Evolutionary conservation across 2,113 vertebrate genomes (phyloP).

Genomic region (Scomber scombrus): DNA sequence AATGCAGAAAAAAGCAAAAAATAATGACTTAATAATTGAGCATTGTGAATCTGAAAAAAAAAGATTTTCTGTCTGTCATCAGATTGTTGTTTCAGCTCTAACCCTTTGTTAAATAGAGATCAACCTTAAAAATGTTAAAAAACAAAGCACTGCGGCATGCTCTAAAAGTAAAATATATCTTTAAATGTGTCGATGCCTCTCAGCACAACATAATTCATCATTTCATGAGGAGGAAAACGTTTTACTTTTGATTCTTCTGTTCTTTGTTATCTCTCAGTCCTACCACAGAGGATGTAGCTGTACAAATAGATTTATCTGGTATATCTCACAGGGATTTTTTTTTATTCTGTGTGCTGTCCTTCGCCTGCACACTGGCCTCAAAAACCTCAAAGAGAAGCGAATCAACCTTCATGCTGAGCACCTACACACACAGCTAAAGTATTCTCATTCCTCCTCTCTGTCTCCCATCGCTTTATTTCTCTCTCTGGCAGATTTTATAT

Average conservation of each 20-base stretch:
- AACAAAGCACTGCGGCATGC: not conserved
- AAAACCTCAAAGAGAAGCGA: conserved; percentile 49
- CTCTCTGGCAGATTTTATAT: conserved; percentile 16
- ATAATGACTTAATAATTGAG: too few species aligned
- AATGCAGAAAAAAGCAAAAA: too few species aligned
- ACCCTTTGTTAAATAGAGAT: too few species aligned
- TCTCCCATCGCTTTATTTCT: not conserved
- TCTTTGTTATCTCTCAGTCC: not conserved
- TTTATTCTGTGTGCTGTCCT: conserved; percentile 56
- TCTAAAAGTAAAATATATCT: not conserved
- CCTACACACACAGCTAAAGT: conserved; percentile 52
- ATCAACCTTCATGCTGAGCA: conserved; percentile 57
- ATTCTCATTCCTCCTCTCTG: conserved; percentile 17
- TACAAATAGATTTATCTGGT: too few species aligned
- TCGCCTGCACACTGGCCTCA: conserved; percentile 54
- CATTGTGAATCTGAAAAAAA: too few species aligned
- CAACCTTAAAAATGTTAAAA: not conserved
- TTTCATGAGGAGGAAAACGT: not conserved
- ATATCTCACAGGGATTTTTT: conserved; percentile 17
- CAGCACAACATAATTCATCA: not conserved
- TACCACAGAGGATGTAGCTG: not conserved
- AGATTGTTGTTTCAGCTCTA: too few species aligned
- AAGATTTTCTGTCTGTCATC: too few species aligned
- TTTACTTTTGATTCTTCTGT: conserved; percentile 10
- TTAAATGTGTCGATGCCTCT: not conserved